These are phyloP conservation scores for Habroteleia sp. DNA, from an alignment of 2,888 invertebrate species.

Conservation along the genomic window DNA sequence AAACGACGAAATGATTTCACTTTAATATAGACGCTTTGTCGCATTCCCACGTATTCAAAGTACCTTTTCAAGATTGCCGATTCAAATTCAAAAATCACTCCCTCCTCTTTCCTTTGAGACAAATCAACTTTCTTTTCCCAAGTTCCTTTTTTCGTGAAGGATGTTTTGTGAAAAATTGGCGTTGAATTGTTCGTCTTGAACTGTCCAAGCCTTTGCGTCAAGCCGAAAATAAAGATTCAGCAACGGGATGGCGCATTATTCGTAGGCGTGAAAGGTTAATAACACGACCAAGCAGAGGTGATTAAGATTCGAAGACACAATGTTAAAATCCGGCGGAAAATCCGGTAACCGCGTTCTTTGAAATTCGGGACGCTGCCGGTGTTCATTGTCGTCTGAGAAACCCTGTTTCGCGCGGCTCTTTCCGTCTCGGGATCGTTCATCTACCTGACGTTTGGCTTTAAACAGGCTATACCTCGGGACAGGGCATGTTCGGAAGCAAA, in stretches of 20 bases:
- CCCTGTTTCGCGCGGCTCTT: conserved; percentile 51
- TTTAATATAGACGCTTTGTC: too few species aligned
- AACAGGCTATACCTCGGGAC: conserved; percentile 65
- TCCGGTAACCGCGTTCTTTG: conserved; percentile 19
- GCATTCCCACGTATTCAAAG: too few species aligned
- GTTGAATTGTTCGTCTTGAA: background rate
- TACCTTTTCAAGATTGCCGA: too few species aligned
- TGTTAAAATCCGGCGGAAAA: conserved; percentile 28
- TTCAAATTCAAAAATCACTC: too few species aligned
- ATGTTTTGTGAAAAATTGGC: conserved; percentile 6
- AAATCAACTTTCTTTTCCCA: too few species aligned
- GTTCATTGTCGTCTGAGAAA: conserved; percentile 63
- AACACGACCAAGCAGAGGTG: conserved; percentile 35
- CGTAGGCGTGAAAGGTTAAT: conserved; percentile 49
- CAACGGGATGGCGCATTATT: conserved; percentile 10
- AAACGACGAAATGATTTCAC: too few species aligned
- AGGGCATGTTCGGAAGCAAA: conserved; percentile 65
- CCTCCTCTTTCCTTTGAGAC: too few species aligned
- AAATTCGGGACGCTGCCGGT: conserved; percentile 29
- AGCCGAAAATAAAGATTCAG: background rate
- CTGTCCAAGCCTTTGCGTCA: background rate
- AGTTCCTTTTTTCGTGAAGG: background rate
- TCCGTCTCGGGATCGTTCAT: conserved; percentile 59
- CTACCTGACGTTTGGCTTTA: conserved; percentile 76
- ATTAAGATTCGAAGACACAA: conserved; percentile 18